These are phyloP conservation scores for Clamator glandarius DNA, from an alignment of 2,797 vertebrate species.

Conservation along the genomic window DNA sequence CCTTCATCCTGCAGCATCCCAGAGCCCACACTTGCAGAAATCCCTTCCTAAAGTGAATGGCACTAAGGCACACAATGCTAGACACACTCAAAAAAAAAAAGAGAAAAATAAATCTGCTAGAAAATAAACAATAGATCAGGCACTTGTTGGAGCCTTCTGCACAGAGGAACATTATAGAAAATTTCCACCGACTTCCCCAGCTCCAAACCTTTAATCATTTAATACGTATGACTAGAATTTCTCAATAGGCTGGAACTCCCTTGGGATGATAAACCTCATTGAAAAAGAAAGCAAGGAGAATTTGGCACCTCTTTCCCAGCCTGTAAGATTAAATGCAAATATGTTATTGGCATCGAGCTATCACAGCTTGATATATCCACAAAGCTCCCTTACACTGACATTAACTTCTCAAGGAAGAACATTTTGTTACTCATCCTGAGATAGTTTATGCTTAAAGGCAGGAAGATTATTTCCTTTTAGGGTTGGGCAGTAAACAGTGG, in stretches of 20 bases:
- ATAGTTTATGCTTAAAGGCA: slow-evolving; percentile 22
- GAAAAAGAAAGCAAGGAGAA: slow-evolving; percentile 47
- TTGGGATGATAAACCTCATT: slow-evolving; percentile 37
- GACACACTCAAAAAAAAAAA: accelerated
- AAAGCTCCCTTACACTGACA: slow-evolving; percentile 43
- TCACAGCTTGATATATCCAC: slow-evolving; percentile 53
- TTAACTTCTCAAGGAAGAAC: slow-evolving; percentile 60
- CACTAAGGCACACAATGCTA: neutral
- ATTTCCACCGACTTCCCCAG: slow-evolving; percentile 15
- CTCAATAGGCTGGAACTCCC: slow-evolving; percentile 28
- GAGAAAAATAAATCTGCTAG: neutral
- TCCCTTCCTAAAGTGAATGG: neutral
- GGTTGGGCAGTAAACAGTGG: neutral
- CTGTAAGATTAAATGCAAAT: slow-evolving; percentile 59
- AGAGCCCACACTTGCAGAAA: neutral
- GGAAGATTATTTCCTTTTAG: slow-evolving; percentile 8
- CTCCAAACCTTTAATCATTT: slow-evolving; percentile 12
- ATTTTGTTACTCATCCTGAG: slow-evolving; percentile 42
- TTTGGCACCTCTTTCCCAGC: slow-evolving; percentile 27
- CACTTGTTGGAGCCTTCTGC: neutral
- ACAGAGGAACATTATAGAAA: neutral
- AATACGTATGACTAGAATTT: slow-evolving; percentile 6
- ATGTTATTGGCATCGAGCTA: slow-evolving; percentile 39
- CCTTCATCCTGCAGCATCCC: neutral
- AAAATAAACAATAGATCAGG: neutral